Evolutionary conservation across 1,140 invertebrate species (phyloP).

Genomic region (Magallana angulata): DNA sequence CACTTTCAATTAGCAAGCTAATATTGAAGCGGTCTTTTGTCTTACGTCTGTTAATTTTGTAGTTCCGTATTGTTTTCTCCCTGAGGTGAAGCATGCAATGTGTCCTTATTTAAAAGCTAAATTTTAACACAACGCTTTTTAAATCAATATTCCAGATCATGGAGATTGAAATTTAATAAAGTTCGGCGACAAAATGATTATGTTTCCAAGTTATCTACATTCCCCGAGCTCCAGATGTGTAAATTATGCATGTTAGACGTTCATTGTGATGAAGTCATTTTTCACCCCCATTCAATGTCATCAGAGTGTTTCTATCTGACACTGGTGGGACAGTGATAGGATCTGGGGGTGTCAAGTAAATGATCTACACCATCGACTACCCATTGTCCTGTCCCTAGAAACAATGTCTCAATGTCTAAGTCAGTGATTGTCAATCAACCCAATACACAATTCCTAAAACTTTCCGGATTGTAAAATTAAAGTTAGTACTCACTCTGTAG

Average conservation of each 20-base stretch:
- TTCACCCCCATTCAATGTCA: not conserved
- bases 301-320: not conserved
- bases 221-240: not conserved
- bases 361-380: not conserved
- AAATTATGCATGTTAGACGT: not conserved
- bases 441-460: too few species aligned
- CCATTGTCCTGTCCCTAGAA: not conserved
- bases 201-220: not conserved
- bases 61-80: too few species aligned
- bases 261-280: not conserved
- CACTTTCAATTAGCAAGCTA: not conserved
- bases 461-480: too few species aligned
- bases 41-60: too few species aligned
- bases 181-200: not conserved
- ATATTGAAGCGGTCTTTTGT: not conserved
- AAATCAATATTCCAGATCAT: not conserved
- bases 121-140: not conserved
- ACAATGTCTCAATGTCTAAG: not conserved
- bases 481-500: too few species aligned
- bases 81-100: not conserved
- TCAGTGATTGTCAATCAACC: not conserved
- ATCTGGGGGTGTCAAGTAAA: not conserved
- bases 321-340: not conserved
- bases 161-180: not conserved
- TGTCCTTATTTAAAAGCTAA: not conserved